phyloP scores from a whole-genome alignment of 2,888 invertebrate species.

The Athalia circularis region DNA sequence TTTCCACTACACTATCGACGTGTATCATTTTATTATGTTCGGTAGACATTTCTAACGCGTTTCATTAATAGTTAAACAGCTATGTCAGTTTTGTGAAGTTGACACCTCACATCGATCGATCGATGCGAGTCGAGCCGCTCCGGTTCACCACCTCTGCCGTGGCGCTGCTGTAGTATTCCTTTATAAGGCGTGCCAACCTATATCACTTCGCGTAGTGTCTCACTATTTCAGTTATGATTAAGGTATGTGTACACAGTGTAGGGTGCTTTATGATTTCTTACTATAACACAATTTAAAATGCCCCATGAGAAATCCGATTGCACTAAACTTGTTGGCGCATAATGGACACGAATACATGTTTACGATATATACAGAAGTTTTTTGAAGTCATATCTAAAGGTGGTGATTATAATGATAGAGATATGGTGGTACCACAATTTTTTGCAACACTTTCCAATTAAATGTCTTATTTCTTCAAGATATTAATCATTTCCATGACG shows the following conservation, averaged over 20 bases:
- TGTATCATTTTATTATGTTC: too few relatives aligned
- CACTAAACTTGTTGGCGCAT: conserved; percentile 40
- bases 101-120: too few relatives aligned
- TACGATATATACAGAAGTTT: conserved; percentile 1
- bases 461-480: conserved; percentile 8
- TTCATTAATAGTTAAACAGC: too few relatives aligned
- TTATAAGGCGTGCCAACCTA: too few relatives aligned
- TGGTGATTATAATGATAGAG: not conserved
- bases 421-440: not conserved
- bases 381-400: not conserved
- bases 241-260: conserved; percentile 48
- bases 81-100: too few relatives aligned
- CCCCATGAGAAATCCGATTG: conserved; percentile 29
- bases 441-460: not conserved
- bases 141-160: too few relatives aligned
- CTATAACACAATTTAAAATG: conserved; percentile 45
- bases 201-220: too few relatives aligned
- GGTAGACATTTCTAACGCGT: too few relatives aligned
- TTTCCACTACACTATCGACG: too few relatives aligned
- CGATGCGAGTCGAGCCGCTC: too few relatives aligned
- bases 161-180: too few relatives aligned
- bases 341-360: conserved; percentile 45
- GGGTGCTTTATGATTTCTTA: conserved; percentile 9
- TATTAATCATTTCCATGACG: conserved; percentile 40
- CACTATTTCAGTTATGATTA: too few relatives aligned